A percentile compares a stretch with the other conserved stretches of the same genome.
Conservation (phyloP, 1,140 invertebrate species). For the Lepidurus arcticus region DNA sequence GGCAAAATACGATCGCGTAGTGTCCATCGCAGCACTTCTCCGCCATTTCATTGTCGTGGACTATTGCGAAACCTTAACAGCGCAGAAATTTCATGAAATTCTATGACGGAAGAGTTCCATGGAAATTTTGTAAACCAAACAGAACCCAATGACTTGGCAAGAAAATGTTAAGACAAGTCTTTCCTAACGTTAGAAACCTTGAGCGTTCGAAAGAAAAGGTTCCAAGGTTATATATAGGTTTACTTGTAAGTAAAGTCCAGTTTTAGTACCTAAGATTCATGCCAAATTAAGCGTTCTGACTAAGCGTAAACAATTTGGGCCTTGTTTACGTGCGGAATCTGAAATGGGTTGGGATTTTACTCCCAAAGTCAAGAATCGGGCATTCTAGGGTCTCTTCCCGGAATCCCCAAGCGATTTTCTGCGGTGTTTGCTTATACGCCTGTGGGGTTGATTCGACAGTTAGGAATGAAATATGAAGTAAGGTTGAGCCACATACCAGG, state of each 20-base stretch:
- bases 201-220: no score
- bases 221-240: no score
- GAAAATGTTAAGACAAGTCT: no score
- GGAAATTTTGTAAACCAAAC: no score
- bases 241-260: background rate
- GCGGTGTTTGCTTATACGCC: background rate
- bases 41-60: no score
- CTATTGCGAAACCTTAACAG: no score
- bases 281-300: background rate
- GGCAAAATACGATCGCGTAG: no score
- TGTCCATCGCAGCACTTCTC: no score
- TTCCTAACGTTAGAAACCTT: no score
- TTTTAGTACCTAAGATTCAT: background rate
- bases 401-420: background rate
- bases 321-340: background rate
- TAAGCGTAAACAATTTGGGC: background rate
- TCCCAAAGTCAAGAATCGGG: background rate
- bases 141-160: no score
- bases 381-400: background rate
- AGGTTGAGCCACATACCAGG: background rate
- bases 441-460: background rate
- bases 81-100: no score
- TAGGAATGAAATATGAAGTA: constrained; percentile 8
- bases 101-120: no score
- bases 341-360: background rate